Conservation (phyloP, 1,140 invertebrate species). For the Coelopa frigida region DNA sequence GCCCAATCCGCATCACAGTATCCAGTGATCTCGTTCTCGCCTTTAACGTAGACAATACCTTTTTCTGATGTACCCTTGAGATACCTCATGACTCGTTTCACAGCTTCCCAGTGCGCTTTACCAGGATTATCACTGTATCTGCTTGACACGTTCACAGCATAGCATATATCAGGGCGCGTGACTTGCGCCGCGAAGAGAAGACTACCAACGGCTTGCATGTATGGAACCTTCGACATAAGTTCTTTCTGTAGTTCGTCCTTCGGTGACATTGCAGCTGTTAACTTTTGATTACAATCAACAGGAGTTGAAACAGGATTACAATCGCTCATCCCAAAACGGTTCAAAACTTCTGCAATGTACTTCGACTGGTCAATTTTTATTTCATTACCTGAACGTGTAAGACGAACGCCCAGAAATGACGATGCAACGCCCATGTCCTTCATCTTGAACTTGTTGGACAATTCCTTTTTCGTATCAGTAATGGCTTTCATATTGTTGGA, state of each 20-base stretch:
- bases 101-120: slow-evolving; percentile 27
- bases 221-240: slow-evolving; percentile 20
- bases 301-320: slow-evolving; percentile 25
- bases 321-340: slow-evolving; percentile 31
- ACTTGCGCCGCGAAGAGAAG: slow-evolving; percentile 34
- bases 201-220: slow-evolving; percentile 24
- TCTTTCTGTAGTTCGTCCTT: slow-evolving; percentile 14
- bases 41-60: neutral
- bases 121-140: slow-evolving; percentile 24
- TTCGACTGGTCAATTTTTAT: slow-evolving; percentile 28
- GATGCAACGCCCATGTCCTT: slow-evolving; percentile 12
- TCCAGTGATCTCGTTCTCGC: slow-evolving; percentile 4
- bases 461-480: slow-evolving; percentile 2
- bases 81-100: slow-evolving; percentile 38
- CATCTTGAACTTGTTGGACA: slow-evolving; percentile 10
- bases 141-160: slow-evolving; percentile 26
- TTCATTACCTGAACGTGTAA: slow-evolving; percentile 9
- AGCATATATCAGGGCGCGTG: slow-evolving; percentile 44
- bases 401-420: slow-evolving; percentile 5
- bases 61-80: slow-evolving; percentile 31
- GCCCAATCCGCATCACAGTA: slow-evolving; percentile 22
- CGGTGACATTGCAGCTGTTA: slow-evolving; percentile 11
- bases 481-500: slow-evolving; percentile 19
- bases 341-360: slow-evolving; percentile 6
- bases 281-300: slow-evolving; percentile 8